Evolutionary conservation across 1,140 invertebrate species (phyloP), one percentile per base, ranked within the genome.

Genomic region (Pteromalus puparum): DNA sequence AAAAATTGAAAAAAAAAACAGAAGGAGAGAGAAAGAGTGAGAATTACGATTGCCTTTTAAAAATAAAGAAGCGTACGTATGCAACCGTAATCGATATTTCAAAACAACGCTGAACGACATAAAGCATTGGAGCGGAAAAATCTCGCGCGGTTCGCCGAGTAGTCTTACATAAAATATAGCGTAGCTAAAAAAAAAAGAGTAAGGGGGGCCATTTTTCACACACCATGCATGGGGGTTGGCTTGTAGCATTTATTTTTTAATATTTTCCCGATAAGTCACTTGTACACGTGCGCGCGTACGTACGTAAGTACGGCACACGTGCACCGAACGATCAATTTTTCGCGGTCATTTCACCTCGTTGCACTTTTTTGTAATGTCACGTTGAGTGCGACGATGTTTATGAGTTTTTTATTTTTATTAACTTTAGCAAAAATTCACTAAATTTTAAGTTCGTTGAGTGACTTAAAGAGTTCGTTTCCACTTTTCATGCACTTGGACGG

Each of bases 161-260:
- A 73, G 85, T 82, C 77, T 86, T 80, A 61, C 53, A 61, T n/a
- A 61, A 21, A 21, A 81, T 68, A 61, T 72, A 83, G 82, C 82
- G 82, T 75, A 72, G 48, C 65, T 81, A 68, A 85, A 81, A 84
- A 85, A 81, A 72, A n/a, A n/a, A n/a, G n/a, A 9, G 28, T 15
- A 61, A 34, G 4, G 76, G 87, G 87, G 87, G 75, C 84, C 86
- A 87, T 85, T 87, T 86, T 90, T 90, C 84, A 90, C 87, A 88
- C 89, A 89, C 88, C 89, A 90, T 90, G 89, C 89, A 89, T 81
- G 86, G 84, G 86, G 81, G 86, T 86, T 86, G 86, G 86, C 74
- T 88, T 88, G 89, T 86, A 89, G 88, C 87, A 85, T 88, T 88
- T 87, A 86, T 74, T 79, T 21, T 65, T 80, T 86, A 87, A 74